Percentiles rank a stretch among this genome's conserved stretches.
Evolutionary conservation across 2,888 invertebrate genomes (phyloP).

Genomic region (Scrobipalpa atriplicella): DNA sequence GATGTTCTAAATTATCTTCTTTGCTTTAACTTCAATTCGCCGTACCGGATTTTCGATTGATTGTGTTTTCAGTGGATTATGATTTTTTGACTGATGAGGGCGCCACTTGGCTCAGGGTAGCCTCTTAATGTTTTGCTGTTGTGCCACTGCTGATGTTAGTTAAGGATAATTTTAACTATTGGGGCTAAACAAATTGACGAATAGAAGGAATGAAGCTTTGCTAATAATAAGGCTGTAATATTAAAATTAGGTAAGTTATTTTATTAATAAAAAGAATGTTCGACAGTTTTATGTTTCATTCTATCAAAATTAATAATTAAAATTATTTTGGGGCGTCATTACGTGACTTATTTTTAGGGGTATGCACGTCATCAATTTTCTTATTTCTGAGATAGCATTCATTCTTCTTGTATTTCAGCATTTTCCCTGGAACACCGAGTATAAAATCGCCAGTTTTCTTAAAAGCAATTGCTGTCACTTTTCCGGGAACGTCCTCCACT

Average conservation of each 20-base stretch:
- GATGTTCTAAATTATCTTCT: no score
- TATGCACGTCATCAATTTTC: neutral
- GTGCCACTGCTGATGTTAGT: slow-evolving; percentile 9
- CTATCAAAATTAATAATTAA: neutral
- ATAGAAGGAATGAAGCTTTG: slow-evolving; percentile 20
- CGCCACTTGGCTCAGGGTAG: no score
- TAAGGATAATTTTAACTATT: neutral
- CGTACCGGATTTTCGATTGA: no score
- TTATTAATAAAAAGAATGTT: slow-evolving; percentile 43
- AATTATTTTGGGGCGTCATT: slow-evolving; percentile 1
- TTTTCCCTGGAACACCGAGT: slow-evolving; percentile 59
- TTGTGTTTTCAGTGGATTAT: no score
- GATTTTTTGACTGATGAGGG: no score
- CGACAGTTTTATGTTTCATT: neutral
- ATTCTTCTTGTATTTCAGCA: slow-evolving; percentile 61
- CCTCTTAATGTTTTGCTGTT: slow-evolving; percentile 1
- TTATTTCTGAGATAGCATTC: slow-evolving; percentile 50
- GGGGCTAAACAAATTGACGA: neutral
- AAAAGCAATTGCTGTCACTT: slow-evolving; percentile 66
- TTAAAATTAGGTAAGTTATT: slow-evolving; percentile 44
- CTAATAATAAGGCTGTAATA: slow-evolving; percentile 25
- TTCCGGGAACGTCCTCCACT: slow-evolving; percentile 57
- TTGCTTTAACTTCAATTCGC: no score
- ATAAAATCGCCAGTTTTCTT: slow-evolving; percentile 59
- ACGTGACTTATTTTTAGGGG: neutral